Base-by-base conservation (phyloP, 2,797 vertebrate species). In the Sebastes baramenuke region DNA sequence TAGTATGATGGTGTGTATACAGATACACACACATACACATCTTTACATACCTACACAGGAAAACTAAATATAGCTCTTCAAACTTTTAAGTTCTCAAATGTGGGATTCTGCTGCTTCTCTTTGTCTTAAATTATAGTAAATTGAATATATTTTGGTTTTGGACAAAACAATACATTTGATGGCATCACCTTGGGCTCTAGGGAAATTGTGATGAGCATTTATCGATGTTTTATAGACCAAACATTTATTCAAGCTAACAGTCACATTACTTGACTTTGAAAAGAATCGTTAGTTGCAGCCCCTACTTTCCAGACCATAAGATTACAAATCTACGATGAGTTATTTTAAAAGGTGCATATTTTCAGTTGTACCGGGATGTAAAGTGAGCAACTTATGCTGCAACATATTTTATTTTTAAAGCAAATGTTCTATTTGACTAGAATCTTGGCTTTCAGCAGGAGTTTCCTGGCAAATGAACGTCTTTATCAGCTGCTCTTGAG, bases 351-450 rank as follows among this genome's bases (percentile, higher is more conserved):
- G 8, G 8, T 70, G 59, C 8, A 5, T 24, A 34, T 49, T 68
- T 68, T 74, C 25, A 67, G 58, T 22, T 54, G 49, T 24, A 64
- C 3, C 27, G 10, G n/a, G 36, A 42, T 20, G 29, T 8, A 77
- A 77, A 59, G 30, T 58, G 46, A 84, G 46, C 72, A 69, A 38
- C 34, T 34, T 12, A 71, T 29, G 49, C 46, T 10, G 56, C 13
- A 52, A 18, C 42, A 68, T 25, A 22, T 81, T 83, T 58, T 25
- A 54, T 34, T 70, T 72, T 81, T 67, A 68, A 49, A 72, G 49
- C 38, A 56, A 65, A 34, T 13, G 52, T 10, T 72, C 64, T 29
- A 46, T 64, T 81, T 66, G 1, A 22, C 7, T 5, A 56, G 54
- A 66, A 34, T 65, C 1, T 70, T 27, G 55, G 66, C 38, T 60